These are phyloP conservation scores for Typhlomys cinereus DNA, from an alignment of 2,113 vertebrate species.

Conservation along the genomic window DNA sequence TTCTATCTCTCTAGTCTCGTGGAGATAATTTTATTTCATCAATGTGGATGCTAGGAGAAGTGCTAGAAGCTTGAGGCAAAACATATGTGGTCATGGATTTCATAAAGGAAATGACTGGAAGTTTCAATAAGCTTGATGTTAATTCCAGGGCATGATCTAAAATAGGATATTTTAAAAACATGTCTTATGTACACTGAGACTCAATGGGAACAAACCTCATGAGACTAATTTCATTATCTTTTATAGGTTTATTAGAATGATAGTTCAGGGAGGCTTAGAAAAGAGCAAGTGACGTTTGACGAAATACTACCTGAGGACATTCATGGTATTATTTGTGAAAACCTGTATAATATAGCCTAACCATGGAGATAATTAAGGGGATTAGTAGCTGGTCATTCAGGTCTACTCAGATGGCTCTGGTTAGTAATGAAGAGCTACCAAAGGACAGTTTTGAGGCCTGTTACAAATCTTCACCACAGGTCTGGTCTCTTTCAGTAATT, in stretches of 20 bases:
- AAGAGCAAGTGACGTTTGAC: constrained; percentile 12
- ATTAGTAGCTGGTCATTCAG: constrained; percentile 2
- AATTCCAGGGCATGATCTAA: not conserved
- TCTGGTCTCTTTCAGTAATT: not conserved
- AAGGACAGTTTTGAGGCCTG: not conserved
- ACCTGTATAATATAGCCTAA: not conserved
- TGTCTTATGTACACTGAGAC: not conserved
- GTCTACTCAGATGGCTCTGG: not conserved
- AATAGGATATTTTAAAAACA: constrained; percentile 26
- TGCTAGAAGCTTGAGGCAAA: not conserved
- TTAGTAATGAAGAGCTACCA: not conserved
- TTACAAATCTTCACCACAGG: not conserved
- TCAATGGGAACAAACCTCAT: constrained; percentile 20
- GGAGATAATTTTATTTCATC: constrained; percentile 20
- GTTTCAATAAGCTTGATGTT: not conserved
- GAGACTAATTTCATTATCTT: constrained; percentile 37
- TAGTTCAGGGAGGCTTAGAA: not conserved
- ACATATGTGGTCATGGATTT: not conserved
- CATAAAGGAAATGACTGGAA: not conserved
- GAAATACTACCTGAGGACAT: not conserved
- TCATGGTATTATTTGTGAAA: not conserved
- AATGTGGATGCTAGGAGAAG: not conserved
- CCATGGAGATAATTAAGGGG: not conserved
- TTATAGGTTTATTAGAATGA: not conserved
- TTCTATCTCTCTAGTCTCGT: too few relatives aligned